These are phyloP conservation scores for Anableps anableps DNA, from an alignment of 2,797 vertebrate species.

Conservation along the genomic window DNA sequence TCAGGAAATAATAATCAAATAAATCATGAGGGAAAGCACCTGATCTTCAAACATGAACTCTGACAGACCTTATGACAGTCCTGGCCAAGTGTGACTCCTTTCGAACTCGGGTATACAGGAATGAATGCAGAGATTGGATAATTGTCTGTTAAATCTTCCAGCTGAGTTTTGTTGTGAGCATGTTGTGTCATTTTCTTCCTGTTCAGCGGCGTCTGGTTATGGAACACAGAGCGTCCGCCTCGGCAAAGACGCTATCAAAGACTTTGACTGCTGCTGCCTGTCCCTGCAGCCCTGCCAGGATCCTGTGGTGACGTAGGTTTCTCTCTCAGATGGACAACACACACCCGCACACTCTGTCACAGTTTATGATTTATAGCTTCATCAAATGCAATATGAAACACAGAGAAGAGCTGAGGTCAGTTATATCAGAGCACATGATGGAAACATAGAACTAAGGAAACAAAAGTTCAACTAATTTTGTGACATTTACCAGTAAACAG, in stretches of 20 bases:
- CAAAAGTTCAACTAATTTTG: not conserved
- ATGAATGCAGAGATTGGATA: not conserved
- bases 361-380: not conserved
- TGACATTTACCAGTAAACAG: not conserved
- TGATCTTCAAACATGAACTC: too few relatives aligned
- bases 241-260: constrained; percentile 92
- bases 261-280: constrained; percentile 93
- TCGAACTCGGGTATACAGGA: not conserved
- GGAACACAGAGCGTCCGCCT: constrained; percentile 91
- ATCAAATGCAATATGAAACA: not conserved
- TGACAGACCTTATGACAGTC: not conserved
- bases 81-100: not conserved
- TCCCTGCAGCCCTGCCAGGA: constrained; percentile 90
- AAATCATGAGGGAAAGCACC: too few relatives aligned
- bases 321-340: not conserved
- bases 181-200: not conserved
- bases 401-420: not conserved
- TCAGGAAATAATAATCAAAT: too few relatives aligned
- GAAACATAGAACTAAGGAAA: not conserved
- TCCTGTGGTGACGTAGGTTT: constrained; percentile 88
- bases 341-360: not conserved
- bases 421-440: not conserved
- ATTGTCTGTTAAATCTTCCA: not conserved
- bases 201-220: constrained; percentile 88
- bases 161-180: not conserved